These are phyloP conservation scores for Megaceryle alcyon DNA, from an alignment of 2,797 vertebrate species.

Conservation along the genomic window DNA sequence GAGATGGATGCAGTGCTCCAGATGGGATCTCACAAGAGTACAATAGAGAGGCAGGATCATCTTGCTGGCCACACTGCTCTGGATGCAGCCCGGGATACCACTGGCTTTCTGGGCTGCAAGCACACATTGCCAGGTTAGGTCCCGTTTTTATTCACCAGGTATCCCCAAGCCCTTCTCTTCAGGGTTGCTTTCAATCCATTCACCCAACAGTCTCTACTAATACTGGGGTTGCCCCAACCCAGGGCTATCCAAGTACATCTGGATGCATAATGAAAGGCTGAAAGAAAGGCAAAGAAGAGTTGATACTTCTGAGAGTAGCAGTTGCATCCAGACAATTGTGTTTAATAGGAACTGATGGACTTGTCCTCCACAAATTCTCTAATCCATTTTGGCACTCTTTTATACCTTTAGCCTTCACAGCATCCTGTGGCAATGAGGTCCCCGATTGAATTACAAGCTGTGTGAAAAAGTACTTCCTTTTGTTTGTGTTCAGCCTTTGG, in stretches of 20 bases:
- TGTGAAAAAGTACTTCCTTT: slow-evolving; percentile 52
- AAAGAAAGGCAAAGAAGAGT: not conserved
- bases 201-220: not conserved
- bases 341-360: not conserved
- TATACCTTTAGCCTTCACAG: slow-evolving; percentile 8
- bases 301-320: not conserved
- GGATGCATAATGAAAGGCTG: not conserved
- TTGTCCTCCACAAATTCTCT: not conserved
- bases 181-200: not conserved
- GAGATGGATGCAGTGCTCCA: not conserved
- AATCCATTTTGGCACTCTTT: slow-evolving; percentile 28
- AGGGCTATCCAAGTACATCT: not conserved
- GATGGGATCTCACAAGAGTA: accelerated
- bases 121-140: accelerated
- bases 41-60: not conserved
- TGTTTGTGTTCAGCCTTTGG: slow-evolving; percentile 14
- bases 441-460: not conserved
- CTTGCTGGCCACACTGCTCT: not conserved
- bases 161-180: not conserved
- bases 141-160: not conserved
- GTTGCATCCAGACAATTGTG: not conserved
- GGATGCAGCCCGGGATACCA: not conserved
- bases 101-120: not conserved
- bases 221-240: accelerated
- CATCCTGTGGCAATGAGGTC: slow-evolving; percentile 35